phyloP scores from a whole-genome alignment of 2,113 vertebrate species.

The Tupaia tana region DNA sequence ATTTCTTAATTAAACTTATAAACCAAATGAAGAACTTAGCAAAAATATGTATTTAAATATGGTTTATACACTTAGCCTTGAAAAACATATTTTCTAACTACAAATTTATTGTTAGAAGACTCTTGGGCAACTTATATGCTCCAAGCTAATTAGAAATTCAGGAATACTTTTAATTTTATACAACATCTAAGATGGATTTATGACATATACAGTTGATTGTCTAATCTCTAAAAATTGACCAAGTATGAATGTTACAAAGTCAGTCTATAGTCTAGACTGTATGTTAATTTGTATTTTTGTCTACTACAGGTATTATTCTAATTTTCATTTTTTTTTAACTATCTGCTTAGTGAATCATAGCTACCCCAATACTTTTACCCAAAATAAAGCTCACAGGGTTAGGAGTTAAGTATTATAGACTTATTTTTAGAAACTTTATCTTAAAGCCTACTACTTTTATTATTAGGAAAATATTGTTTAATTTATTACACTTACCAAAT shows the following conservation, averaged over 20 bases:
- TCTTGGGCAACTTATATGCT: not conserved
- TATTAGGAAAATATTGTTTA: constrained; percentile 24
- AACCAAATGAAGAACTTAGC: not conserved
- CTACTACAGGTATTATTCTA: not conserved
- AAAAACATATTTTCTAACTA: constrained; percentile 17
- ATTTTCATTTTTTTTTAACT: not conserved
- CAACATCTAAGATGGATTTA: not conserved
- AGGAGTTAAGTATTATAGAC: constrained; percentile 46
- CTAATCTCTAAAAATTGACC: not conserved
- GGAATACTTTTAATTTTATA: not conserved
- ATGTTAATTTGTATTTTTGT: not conserved
- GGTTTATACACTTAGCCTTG: not conserved
- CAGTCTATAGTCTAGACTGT: not conserved
- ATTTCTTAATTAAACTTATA: no score
- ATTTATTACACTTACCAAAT: not conserved
- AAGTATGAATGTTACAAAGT: constrained; percentile 25
- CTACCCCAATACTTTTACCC: not conserved
- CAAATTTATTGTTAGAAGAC: not conserved
- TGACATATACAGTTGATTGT: not conserved
- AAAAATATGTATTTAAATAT: not conserved
- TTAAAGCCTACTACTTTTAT: not conserved
- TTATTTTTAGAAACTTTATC: constrained; percentile 33
- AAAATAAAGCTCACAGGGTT: constrained; percentile 8
- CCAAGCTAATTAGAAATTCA: not conserved
- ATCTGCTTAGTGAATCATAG: constrained; percentile 35